Conservation (phyloP, 64 coral and sea anemone species). For the Stylophora pistillata region DNA sequence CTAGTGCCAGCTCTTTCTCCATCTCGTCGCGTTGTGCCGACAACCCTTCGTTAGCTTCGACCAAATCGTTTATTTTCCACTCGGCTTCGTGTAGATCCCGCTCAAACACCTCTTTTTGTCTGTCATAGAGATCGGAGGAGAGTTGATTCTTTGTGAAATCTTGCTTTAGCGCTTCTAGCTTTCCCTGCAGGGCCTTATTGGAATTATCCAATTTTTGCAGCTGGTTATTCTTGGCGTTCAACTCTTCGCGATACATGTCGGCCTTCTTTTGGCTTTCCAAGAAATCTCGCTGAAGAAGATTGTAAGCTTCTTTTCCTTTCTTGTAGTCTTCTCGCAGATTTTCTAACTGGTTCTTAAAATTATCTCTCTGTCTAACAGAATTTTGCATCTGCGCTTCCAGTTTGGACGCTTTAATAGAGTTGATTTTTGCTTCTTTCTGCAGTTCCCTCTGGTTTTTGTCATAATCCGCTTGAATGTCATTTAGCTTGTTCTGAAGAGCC, state of each 20-base stretch:
- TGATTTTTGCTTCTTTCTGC: slow-evolving; percentile 79
- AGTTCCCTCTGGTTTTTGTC: slow-evolving; percentile 78
- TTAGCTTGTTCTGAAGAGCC: slow-evolving; percentile 66
- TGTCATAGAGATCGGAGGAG: slow-evolving; percentile 72
- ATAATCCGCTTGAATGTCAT: slow-evolving; percentile 78
- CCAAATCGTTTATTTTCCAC: slow-evolving; percentile 72
- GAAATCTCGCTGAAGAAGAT: slow-evolving; percentile 71
- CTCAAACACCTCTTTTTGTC: slow-evolving; percentile 67
- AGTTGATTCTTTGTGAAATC: slow-evolving; percentile 79
- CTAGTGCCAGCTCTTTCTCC: slow-evolving; percentile 71
- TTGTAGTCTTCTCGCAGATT: slow-evolving; percentile 75
- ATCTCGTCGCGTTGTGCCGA: slow-evolving; percentile 63
- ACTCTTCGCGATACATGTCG: slow-evolving; percentile 69
- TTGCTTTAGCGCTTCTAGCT: slow-evolving; percentile 77
- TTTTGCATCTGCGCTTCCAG: slow-evolving; percentile 86
- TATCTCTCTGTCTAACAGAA: slow-evolving; percentile 70
- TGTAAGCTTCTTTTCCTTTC: slow-evolving; percentile 74
- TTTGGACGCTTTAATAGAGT: slow-evolving; percentile 73
- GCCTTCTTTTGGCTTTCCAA: slow-evolving; percentile 83
- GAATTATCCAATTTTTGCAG: slow-evolving; percentile 70
- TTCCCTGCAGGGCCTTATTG: slow-evolving; percentile 76
- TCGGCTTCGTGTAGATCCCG: slow-evolving; percentile 64
- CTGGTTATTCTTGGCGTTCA: slow-evolving; percentile 69
- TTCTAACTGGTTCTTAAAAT: slow-evolving; percentile 79
- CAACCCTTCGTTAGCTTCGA: slow-evolving; percentile 70